Conservation (phyloP, 1,140 invertebrate genomes). For the Lordiphosa stackelbergi region DNA sequence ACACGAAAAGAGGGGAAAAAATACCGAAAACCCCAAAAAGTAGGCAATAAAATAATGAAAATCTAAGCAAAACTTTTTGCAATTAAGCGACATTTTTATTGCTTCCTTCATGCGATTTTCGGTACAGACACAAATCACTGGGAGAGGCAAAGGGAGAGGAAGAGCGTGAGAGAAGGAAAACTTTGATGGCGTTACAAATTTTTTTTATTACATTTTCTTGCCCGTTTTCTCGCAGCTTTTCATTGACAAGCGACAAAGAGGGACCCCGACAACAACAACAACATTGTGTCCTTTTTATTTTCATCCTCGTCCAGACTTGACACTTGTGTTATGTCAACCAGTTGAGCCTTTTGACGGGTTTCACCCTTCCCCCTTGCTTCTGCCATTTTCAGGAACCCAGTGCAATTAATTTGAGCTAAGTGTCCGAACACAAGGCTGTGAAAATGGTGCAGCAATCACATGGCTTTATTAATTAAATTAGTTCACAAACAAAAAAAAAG, state of each 20-base stretch:
- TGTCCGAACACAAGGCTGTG: constrained; percentile 12
- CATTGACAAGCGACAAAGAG: constrained; percentile 40
- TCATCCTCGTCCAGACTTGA: constrained; percentile 24
- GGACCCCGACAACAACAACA: constrained; percentile 10
- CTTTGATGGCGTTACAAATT: constrained; percentile 52
- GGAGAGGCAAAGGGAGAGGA: neutral
- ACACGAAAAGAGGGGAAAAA: constrained; percentile 2
- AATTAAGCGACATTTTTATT: constrained; percentile 68
- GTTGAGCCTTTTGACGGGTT: constrained; percentile 41
- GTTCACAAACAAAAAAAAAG: constrained; percentile 15
- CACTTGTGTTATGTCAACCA: constrained; percentile 43
- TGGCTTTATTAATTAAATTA: constrained; percentile 61
- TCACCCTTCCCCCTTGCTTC: neutral
- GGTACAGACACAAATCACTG: constrained; percentile 1
- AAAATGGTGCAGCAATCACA: constrained; percentile 13
- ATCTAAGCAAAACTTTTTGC: constrained; percentile 64
- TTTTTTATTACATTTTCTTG: constrained; percentile 61
- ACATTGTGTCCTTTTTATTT: constrained; percentile 25
- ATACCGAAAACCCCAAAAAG: constrained; percentile 36
- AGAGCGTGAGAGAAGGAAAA: neutral
- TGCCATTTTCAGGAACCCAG: constrained; percentile 7
- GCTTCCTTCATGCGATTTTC: constrained; percentile 40
- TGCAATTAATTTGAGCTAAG: constrained; percentile 55
- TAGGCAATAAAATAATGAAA: constrained; percentile 59
- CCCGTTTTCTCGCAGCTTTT: constrained; percentile 38